Evolutionary conservation across 2,797 vertebrate genomes (phyloP).

Genomic region (Lepidocolaptes lacrymiger): DNA sequence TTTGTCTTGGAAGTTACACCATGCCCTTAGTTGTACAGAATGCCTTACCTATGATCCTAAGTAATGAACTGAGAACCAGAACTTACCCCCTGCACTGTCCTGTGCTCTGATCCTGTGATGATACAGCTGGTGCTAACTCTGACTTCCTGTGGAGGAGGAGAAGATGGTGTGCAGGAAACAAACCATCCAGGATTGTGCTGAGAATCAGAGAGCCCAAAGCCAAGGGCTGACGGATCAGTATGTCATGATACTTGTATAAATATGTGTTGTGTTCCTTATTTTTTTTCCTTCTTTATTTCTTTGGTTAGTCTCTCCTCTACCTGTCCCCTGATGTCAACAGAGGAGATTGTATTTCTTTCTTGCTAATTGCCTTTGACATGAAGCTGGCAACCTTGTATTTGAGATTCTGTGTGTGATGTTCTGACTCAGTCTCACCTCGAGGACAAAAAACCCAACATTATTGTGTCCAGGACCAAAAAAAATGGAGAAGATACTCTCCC

Average conservation of each 20-base stretch:
- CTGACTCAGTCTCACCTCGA: neutral
- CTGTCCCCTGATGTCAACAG: conserved; percentile 32
- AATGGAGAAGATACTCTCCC: neutral
- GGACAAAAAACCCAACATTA: neutral
- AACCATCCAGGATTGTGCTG: neutral
- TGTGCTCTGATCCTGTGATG: neutral
- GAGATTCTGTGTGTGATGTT: neutral
- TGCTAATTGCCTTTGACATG: conserved; percentile 46
- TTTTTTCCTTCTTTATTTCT: neutral
- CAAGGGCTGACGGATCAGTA: neutral
- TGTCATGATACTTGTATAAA: neutral
- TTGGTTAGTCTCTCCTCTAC: conserved; percentile 24
- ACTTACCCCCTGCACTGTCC: fast-evolving
- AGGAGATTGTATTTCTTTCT: conserved; percentile 1
- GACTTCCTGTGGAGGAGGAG: neutral
- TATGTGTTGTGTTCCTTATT: neutral
- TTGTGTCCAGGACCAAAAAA: neutral
- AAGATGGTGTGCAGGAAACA: neutral
- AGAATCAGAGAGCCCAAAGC: neutral
- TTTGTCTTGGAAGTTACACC: neutral
- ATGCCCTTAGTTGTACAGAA: neutral
- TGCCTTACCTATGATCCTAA: neutral
- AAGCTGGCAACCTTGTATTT: conserved; percentile 13
- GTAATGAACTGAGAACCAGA: neutral
- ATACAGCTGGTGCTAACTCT: neutral